Conservation (phyloP, 2,113 vertebrate species). For the Tricholaema leucomelas region DNA sequence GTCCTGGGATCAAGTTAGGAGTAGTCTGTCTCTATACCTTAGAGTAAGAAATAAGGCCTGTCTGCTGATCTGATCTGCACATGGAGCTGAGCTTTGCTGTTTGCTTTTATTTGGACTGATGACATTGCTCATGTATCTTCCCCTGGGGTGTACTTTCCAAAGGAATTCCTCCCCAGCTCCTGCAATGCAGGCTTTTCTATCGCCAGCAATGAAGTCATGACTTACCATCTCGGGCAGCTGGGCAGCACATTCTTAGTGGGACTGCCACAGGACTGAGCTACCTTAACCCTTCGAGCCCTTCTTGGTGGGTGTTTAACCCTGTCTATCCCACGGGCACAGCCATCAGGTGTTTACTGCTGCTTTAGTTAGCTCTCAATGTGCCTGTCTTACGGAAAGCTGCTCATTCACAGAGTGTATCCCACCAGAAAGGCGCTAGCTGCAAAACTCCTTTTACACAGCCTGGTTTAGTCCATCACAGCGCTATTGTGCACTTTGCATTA, state of each 20-base stretch:
- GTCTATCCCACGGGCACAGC: not conserved
- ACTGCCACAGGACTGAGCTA: not conserved
- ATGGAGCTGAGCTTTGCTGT: not conserved
- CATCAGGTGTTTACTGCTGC: not conserved
- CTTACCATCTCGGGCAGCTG: not conserved
- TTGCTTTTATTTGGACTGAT: not conserved
- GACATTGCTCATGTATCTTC: not conserved
- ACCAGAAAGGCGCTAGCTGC: not conserved
- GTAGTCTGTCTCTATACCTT: not conserved
- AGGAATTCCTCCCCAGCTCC: not conserved
- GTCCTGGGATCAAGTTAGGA: not conserved
- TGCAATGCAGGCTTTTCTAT: not conserved
- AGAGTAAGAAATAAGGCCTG: not conserved
- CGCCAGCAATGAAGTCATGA: not conserved
- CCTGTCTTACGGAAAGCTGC: not conserved
- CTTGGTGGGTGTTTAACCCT: not conserved
- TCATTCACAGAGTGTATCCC: not conserved
- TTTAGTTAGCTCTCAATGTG: not conserved
- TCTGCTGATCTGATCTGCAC: not conserved
- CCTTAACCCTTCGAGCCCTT: not conserved
- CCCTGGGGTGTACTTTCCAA: not conserved
- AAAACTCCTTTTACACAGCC: not conserved
- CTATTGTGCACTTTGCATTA: slow-evolving; percentile 6
- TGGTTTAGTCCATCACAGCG: not conserved
- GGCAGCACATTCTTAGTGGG: not conserved